These are phyloP conservation scores for Sarcophaga subvicina DNA, from an alignment of 2,888 invertebrate genomes.

Conservation along the genomic window DNA sequence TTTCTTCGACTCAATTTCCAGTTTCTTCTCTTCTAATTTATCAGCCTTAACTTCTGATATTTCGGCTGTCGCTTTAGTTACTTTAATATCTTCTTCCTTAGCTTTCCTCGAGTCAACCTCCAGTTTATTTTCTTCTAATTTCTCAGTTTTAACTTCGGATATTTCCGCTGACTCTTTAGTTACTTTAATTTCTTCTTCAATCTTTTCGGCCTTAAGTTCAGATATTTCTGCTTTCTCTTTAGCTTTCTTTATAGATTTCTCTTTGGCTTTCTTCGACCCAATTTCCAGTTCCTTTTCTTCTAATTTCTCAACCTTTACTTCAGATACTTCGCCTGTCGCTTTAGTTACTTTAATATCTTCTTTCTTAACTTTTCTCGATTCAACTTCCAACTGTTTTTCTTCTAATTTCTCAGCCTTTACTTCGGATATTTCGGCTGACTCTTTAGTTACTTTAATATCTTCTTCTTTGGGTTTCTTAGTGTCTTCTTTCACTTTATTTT, in stretches of 20 bases:
- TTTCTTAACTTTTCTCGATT: background rate
- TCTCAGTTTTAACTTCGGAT: no score
- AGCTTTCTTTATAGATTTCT: background rate
- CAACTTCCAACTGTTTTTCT: conserved; percentile 7
- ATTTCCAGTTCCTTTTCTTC: conserved; percentile 28
- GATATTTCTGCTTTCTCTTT: conserved; percentile 32
- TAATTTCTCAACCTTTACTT: conserved; percentile 8
- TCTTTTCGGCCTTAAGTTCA: no score
- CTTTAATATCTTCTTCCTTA: no score
- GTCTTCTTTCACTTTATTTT: conserved; percentile 25
- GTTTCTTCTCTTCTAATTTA: conserved; percentile 29
- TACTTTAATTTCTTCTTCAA: no score
- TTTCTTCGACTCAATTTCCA: conserved; percentile 38
- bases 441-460: background rate
- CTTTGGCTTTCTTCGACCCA: conserved; percentile 13
- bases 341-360: conserved; percentile 9
- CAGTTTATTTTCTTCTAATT: no score
- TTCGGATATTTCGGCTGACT: conserved; percentile 4
- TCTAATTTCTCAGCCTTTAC: conserved; percentile 6
- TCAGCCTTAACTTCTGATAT: background rate
- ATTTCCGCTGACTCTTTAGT: no score
- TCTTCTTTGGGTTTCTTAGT: background rate
- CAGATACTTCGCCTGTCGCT: conserved; percentile 21
- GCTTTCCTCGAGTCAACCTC: no score
- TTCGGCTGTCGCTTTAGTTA: background rate